phyloP scores from a whole-genome alignment of 2,113 vertebrate species.

The Tinamus guttatus region DNA sequence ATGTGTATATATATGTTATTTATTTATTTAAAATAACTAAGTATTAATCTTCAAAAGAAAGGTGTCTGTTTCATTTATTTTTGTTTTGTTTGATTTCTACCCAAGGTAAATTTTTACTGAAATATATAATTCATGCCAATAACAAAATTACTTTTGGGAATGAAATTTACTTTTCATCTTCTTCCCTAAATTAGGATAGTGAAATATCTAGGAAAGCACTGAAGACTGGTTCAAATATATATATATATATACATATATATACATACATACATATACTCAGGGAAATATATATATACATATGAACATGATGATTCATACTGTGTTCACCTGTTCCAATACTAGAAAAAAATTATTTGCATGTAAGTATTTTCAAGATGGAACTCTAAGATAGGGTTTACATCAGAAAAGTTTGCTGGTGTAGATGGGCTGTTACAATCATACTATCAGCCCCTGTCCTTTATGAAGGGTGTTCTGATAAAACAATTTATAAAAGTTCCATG shows the following conservation, averaged over 20 bases:
- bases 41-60: not conserved
- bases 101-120: not conserved
- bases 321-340: not conserved
- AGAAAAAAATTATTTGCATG: not conserved
- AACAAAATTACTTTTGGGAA: not conserved
- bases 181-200: not conserved
- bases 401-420: not conserved
- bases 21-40: not conserved
- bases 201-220: not conserved
- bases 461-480: not conserved
- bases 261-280: not conserved
- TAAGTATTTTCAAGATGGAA: not conserved
- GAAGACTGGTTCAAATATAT: not conserved
- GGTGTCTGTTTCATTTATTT: fast-evolving
- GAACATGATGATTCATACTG: not conserved
- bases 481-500: not conserved
- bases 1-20: fast-evolving
- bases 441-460: not conserved
- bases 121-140: not conserved
- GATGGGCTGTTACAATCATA: not conserved
- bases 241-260: too few species aligned
- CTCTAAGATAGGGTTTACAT: not conserved
- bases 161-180: not conserved
- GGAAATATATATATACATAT: too few species aligned
- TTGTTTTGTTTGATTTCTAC: not conserved